phyloP scores from a whole-genome alignment of 1,140 invertebrate species.

The Pissodes strobi region DNA sequence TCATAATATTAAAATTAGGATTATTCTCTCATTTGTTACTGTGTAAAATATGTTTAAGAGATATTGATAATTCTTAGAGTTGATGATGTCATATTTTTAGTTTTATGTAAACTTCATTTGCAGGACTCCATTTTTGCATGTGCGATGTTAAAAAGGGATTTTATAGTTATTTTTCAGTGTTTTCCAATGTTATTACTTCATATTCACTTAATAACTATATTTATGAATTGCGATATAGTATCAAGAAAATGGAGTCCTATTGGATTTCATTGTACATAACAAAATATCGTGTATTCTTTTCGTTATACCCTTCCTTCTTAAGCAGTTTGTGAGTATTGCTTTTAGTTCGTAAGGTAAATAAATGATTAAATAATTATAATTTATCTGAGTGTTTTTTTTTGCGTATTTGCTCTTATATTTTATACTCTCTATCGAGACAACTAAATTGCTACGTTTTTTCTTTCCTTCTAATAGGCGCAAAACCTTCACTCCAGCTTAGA shows the following conservation, averaged over 20 bases:
- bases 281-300: slow-evolving; percentile 24
- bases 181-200: too few species aligned
- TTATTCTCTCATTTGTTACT: slow-evolving; percentile 28
- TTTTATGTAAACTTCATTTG: slow-evolving; percentile 12
- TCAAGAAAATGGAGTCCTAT: slow-evolving; percentile 4
- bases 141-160: too few species aligned
- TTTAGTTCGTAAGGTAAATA: slow-evolving; percentile 48
- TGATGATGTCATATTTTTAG: slow-evolving; percentile 9
- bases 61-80: slow-evolving; percentile 3
- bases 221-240: too few species aligned
- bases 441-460: too few species aligned
- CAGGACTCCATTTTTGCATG: background rate
- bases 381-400: too few species aligned
- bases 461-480: too few species aligned
- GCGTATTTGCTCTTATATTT: too few species aligned
- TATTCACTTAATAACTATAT: too few species aligned
- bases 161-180: too few species aligned
- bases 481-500: too few species aligned
- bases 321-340: slow-evolving; percentile 47
- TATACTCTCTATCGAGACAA: too few species aligned
- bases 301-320: slow-evolving; percentile 33
- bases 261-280: slow-evolving; percentile 23
- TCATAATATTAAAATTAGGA: slow-evolving; percentile 16
- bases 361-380: too few species aligned
- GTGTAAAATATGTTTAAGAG: slow-evolving; percentile 29